These are phyloP conservation scores for Semicossyphus pulcher DNA, from an alignment of 2,113 vertebrate genomes.

Conservation along the genomic window DNA sequence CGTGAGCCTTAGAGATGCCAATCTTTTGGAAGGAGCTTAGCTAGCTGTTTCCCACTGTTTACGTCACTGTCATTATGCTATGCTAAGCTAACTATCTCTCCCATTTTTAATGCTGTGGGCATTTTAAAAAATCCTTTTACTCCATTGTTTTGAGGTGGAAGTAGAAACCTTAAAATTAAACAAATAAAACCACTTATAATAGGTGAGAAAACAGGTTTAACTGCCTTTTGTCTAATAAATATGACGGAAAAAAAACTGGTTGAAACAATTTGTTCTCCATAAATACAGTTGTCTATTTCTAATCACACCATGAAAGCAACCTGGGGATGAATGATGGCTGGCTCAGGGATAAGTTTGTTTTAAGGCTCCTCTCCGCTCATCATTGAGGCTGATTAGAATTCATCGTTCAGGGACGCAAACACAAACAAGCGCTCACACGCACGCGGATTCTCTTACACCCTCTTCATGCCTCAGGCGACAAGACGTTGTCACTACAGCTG, in stretches of 20 bases:
- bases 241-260: background rate
- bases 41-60: no score
- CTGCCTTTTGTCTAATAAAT: background rate
- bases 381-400: constrained; percentile 56
- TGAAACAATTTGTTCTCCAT: background rate
- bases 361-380: constrained; percentile 35
- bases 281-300: constrained; percentile 22
- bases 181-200: no score
- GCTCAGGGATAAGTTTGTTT: constrained; percentile 46
- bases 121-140: no score
- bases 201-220: no score
- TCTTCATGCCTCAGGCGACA: constrained; percentile 46
- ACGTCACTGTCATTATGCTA: no score
- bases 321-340: constrained; percentile 13
- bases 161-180: no score
- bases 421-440: constrained; percentile 26
- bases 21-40: no score
- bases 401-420: constrained; percentile 11
- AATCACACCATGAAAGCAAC: constrained; percentile 28
- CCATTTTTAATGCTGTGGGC: no score
- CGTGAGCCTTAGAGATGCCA: no score
- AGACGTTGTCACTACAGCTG: constrained; percentile 52
- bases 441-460: background rate
- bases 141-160: no score
- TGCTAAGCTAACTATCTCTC: no score